Percentiles rank a stretch among this genome's conserved stretches.
Evolutionary conservation across 2,888 invertebrate genomes (phyloP).

Genomic region (Conops quadrifasciatus): DNA sequence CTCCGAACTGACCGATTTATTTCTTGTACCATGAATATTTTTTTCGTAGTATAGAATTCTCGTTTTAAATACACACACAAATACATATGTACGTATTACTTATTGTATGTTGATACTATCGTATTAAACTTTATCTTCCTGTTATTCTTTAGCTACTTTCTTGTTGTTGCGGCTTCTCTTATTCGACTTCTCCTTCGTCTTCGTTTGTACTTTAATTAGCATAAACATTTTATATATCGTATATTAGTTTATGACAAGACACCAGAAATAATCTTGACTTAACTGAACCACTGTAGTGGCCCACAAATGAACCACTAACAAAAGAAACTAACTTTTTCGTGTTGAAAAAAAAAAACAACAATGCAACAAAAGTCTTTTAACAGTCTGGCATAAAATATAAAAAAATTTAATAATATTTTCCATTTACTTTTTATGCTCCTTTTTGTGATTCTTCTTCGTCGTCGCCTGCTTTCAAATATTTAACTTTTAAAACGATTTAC

Average conservation of each 20-base stretch:
- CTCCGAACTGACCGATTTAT: not conserved
- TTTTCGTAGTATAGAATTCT: too few relatives aligned
- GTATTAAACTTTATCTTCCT: not conserved
- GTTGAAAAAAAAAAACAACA: too few relatives aligned
- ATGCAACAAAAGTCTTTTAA: too few relatives aligned
- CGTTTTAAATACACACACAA: too few relatives aligned
- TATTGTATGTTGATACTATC: too few relatives aligned
- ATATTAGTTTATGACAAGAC: not conserved
- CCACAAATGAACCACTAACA: not conserved
- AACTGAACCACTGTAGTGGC: not conserved
- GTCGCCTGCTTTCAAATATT: not conserved
- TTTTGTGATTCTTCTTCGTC: too few relatives aligned
- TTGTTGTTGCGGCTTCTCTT: not conserved
- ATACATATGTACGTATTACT: too few relatives aligned
- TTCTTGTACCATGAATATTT: not conserved
- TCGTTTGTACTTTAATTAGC: not conserved
- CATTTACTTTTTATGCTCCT: constrained; percentile 20
- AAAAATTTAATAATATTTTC: constrained; percentile 11
- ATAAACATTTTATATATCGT: not conserved
- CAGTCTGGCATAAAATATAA: not conserved
- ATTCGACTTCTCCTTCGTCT: not conserved
- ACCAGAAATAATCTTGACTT: not conserved
- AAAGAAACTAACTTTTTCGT: not conserved
- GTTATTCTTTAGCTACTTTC: not conserved
- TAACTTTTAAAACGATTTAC: not conserved